Base-by-base conservation (phyloP, 2,797 vertebrate species). In the Choloepus didactylus region DNA sequence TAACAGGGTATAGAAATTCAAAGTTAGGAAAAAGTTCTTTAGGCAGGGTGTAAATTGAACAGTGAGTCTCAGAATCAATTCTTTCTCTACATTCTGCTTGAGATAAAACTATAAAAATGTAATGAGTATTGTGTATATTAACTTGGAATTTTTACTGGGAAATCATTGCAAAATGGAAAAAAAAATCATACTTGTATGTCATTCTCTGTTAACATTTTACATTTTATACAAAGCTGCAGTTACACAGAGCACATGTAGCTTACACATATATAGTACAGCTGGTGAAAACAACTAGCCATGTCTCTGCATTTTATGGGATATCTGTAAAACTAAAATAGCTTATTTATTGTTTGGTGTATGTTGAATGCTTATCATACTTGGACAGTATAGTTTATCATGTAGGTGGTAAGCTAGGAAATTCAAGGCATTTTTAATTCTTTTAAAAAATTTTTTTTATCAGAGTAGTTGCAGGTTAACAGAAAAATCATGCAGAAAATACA, bases 171-270 rank as follows among this genome's bases (percentile, higher is more conserved):
- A 51, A 79, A 83, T 60, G 59, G 73, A 87, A 94, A 92, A 73
- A 73, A 69, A 54, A 35, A 2, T 35, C 27, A 60, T 54, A 64
- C 8, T 90, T 93, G 51, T 79, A 44, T 87, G 38, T 60, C 64
- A 80, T 75, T 89, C 6, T 72, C 31, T 84, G 64, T 89, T 92
- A 92, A 35, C 35, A 35, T 6, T 49, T 49, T 7, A 59, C 59
- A 85, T 56, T 85, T 92, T 85, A 92, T 92, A 31, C 49, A 75
- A 31, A 85, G 35, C 66, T 80, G 23, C n/a, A 80, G 72, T 91
- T 96, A 66, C 41, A 23, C 41, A 80, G 79, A 79, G n/a, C 31
- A 67, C 38, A 80, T 85, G n/a, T 54, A 38, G 86, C 67, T 89
- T 79, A 35, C 23, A 77, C 10, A 88, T 51, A n/a, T 88, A 11